A percentile compares a stretch with the other conserved stretches of the same genome.
Conservation (phyloP, 2,888 invertebrate species). For the Erebia ligea region DNA sequence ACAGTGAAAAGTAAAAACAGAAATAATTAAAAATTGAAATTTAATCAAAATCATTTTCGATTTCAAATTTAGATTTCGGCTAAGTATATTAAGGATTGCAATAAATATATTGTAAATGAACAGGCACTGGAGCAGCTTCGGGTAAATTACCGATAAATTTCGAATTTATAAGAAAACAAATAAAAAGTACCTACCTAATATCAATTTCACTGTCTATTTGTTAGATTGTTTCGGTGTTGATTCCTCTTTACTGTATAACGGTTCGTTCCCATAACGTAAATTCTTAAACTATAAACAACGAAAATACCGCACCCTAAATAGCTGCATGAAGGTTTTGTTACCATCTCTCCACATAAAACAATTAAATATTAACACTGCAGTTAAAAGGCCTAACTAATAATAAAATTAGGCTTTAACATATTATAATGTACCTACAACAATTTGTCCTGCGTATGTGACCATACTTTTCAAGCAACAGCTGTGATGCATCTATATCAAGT, state of each 20-base stretch:
- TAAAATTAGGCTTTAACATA: background rate
- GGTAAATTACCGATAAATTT: conserved; percentile 74
- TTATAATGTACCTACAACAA: background rate
- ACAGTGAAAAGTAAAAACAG: conserved; percentile 69
- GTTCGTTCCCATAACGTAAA: conserved; percentile 70
- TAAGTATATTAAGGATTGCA: conserved; percentile 74
- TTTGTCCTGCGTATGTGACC: conserved; percentile 8
- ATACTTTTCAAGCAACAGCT: background rate
- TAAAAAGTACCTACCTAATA: conserved; percentile 72
- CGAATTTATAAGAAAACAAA: conserved; percentile 70
- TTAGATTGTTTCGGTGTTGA: conserved; percentile 81
- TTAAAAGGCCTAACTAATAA: conserved; percentile 32
- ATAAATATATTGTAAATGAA: conserved; percentile 81
- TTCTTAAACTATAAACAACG: conserved; percentile 34
- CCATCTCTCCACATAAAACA: conserved; percentile 20
- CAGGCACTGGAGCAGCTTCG: conserved; percentile 71
- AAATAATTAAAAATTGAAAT: conserved; percentile 32
- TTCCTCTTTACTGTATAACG: conserved; percentile 69
- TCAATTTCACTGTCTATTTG: conserved; percentile 83
- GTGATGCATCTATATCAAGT: background rate
- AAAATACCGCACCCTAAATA: conserved; percentile 12
- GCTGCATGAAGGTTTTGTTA: conserved; percentile 14
- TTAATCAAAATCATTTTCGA: conserved; percentile 41
- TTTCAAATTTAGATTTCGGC: conserved; percentile 54
- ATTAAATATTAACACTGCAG: conserved; percentile 13